Evolutionary conservation across 2,797 vertebrate species (phyloP).

Genomic region (Enteromius afrohamiltoni): DNA sequence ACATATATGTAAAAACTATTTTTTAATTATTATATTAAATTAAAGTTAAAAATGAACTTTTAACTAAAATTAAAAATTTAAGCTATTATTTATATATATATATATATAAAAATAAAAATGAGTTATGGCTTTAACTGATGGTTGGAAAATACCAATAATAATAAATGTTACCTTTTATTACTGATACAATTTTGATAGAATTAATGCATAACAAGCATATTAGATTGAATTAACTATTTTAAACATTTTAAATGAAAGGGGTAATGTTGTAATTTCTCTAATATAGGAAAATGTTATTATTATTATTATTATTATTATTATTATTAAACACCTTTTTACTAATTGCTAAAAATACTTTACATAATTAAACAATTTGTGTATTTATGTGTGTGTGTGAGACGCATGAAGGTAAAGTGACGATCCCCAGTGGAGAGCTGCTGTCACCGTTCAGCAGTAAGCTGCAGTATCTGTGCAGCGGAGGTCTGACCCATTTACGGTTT

Average conservation of each 20-base stretch:
- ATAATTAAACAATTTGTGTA: constrained; percentile 19
- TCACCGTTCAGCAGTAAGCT: constrained; percentile 37
- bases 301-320: too few relatives aligned
- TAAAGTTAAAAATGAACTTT: too few relatives aligned
- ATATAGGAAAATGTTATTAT: neutral
- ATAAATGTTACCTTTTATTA: neutral
- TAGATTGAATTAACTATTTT: neutral
- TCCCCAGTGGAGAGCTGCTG: constrained; percentile 13
- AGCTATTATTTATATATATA: neutral
- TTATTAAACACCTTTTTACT: neutral
- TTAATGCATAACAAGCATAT: neutral
- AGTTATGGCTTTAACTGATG: neutral
- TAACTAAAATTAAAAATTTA: too few relatives aligned
- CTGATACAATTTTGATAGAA: neutral
- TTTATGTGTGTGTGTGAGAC: constrained; percentile 14
- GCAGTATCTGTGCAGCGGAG: constrained; percentile 32
- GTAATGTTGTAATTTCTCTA: neutral
- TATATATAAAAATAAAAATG: too few relatives aligned
- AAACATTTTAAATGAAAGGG: neutral
- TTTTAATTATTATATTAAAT: neutral
- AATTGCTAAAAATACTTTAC: neutral
- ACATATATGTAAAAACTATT: neutral
- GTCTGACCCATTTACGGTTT: constrained; percentile 60
- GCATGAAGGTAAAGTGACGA: constrained; percentile 37
- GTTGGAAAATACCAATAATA: neutral